Conservation (phyloP, 2,888 invertebrate genomes). For the Drosophila bunnanda region DNA sequence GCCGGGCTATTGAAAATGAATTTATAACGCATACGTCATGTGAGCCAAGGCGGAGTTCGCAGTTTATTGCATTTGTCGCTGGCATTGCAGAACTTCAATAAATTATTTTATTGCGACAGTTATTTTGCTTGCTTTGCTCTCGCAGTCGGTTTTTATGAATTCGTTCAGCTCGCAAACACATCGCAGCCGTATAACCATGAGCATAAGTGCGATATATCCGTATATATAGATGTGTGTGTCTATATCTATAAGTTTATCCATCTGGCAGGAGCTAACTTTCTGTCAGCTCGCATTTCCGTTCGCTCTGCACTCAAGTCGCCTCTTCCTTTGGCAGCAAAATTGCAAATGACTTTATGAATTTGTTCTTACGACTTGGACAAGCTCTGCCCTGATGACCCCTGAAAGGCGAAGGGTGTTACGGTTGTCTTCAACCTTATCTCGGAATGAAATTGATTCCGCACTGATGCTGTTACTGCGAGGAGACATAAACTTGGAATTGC, state of each 20-base stretch:
- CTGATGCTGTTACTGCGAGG: conserved; percentile 10
- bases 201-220: conserved; percentile 17
- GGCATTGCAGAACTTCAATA: conserved; percentile 79
- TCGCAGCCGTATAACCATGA: conserved; percentile 23
- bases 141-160: conserved; percentile 59
- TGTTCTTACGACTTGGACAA: conserved; percentile 38
- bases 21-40: conserved; percentile 80
- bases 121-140: conserved; percentile 62
- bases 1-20: conserved; percentile 72
- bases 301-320: conserved; percentile 26
- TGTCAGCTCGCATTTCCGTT: conserved; percentile 63
- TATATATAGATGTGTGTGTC: neutral
- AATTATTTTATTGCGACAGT: conserved; percentile 83
- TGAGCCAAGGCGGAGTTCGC: conserved; percentile 49
- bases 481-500: conserved; percentile 62
- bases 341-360: conserved; percentile 78
- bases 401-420: conserved; percentile 20
- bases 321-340: conserved; percentile 59
- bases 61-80: conserved; percentile 78
- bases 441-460: conserved; percentile 67
- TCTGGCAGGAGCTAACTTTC: conserved; percentile 33
- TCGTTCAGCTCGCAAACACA: conserved; percentile 45
- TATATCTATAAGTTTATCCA: conserved; percentile 20
- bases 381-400: conserved; percentile 22
- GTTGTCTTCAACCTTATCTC: conserved; percentile 20